Conservation (phyloP, 2,888 invertebrate species). For the Agrotis puta region DNA sequence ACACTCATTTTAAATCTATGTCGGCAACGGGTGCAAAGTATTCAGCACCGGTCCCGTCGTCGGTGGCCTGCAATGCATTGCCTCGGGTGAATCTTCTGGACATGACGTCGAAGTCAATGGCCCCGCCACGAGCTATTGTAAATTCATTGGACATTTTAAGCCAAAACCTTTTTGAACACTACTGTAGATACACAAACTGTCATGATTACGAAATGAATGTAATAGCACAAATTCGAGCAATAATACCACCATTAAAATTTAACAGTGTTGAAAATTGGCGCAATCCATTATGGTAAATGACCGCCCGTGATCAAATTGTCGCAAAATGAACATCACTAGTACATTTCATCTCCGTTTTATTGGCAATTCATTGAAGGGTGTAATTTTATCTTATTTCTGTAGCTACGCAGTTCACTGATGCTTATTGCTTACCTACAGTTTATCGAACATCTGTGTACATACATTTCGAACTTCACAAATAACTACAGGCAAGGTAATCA, state of each 20-base stretch:
- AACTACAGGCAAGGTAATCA: constrained; percentile 46
- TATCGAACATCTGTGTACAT: constrained; percentile 4
- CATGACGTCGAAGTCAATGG: constrained; percentile 20
- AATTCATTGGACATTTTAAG: constrained; percentile 31
- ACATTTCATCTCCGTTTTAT: constrained; percentile 77
- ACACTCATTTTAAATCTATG: constrained; percentile 38
- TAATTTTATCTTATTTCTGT: constrained; percentile 75
- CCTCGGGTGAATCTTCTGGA: constrained; percentile 30
- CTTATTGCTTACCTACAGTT: constrained; percentile 36
- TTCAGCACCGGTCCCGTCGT: constrained; percentile 5
- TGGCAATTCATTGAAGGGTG: constrained; percentile 71
- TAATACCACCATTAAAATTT: constrained; percentile 72
- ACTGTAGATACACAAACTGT: constrained; percentile 33
- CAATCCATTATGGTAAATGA: constrained; percentile 78
- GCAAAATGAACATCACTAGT: constrained; percentile 75
- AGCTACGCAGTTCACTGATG: constrained; percentile 25
- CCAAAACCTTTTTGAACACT: constrained; percentile 22
- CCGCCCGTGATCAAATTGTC: constrained; percentile 75
- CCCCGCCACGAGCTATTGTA: constrained; percentile 2
- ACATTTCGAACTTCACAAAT: constrained; percentile 44
- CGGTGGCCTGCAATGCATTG: constrained; percentile 2
- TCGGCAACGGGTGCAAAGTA: constrained; percentile 15
- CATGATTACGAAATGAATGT: constrained; percentile 51
- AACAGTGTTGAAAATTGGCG: constrained; percentile 74
- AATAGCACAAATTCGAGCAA: constrained; percentile 55